These are phyloP conservation scores for Parotia lawesii DNA, from an alignment of 2,113 vertebrate genomes.

Conservation along the genomic window DNA sequence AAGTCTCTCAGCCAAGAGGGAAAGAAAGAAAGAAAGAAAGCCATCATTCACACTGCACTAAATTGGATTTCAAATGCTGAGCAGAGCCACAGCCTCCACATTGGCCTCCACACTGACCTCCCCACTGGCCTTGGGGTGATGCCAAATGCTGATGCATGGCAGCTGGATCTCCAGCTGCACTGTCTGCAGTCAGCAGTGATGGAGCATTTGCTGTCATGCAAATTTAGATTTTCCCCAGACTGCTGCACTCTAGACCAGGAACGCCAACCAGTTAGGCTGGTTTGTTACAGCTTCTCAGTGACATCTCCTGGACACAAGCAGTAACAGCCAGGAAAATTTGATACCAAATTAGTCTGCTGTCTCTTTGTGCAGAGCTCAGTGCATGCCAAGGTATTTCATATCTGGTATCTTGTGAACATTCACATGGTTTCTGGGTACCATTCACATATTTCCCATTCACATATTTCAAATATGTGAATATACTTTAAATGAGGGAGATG, in stretches of 20 bases:
- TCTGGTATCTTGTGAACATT: not conserved
- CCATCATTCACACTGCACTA: not conserved
- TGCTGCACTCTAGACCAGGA: not conserved
- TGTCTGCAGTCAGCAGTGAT: not conserved
- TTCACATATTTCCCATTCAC: not conserved
- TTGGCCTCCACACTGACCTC: not conserved
- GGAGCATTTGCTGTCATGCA: not conserved
- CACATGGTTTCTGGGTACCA: not conserved
- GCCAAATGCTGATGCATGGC: not conserved
- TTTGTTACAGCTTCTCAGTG: constrained; percentile 1
- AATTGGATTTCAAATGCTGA: not conserved
- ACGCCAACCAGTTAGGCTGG: not conserved
- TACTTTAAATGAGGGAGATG: not conserved
- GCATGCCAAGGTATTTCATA: not conserved
- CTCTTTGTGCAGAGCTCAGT: not conserved
- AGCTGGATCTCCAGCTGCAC: not conserved
- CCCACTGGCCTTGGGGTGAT: not conserved
- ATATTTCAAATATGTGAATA: not conserved
- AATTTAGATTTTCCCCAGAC: not conserved
- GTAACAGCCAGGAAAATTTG: not conserved
- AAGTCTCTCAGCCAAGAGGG: not conserved
- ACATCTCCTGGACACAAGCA: constrained; percentile 35
- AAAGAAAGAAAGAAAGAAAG: not conserved
- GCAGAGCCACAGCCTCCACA: not conserved
- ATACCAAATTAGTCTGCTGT: not conserved